phyloP scores from a whole-genome alignment of 2,113 vertebrate species.

The Mus musculus region GRCm39 chr12:25378501-25379000 shows the following conservation, averaged over 20 bases:
- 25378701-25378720: constrained; percentile 27
- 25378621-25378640: constrained; percentile 15
- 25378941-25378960: fast-evolving
- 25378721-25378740: background rate
- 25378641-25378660: background rate
- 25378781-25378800: background rate
- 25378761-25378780: background rate
- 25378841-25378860: background rate
- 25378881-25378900: background rate
- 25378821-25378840: background rate
- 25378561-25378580: background rate
- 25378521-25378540: background rate
- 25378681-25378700: background rate
- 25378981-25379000: fast-evolving
- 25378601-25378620: constrained; percentile 55
- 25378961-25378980: no score
- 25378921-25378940: fast-evolving
- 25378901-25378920: background rate
- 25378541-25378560: background rate
- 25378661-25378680: background rate
- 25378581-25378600: background rate
- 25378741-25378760: background rate
- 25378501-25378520: background rate
- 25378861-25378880: background rate
- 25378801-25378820: background rate